Percentiles rank a stretch among this genome's conserved stretches.
Conservation (phyloP, 2,888 invertebrate genomes). For the Heliconius erato region DNA sequence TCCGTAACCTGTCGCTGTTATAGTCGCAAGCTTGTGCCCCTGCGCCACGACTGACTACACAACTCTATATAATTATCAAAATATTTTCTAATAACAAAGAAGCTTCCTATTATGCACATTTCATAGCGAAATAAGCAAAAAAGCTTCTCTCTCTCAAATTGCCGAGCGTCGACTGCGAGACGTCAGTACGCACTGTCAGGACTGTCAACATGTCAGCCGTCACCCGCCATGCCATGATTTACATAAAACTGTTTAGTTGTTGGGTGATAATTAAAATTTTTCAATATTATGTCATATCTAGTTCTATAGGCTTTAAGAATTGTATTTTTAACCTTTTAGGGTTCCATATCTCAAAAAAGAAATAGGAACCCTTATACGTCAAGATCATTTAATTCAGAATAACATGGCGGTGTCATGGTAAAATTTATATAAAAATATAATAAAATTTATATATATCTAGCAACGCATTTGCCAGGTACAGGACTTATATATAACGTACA, state of each 20-base stretch:
- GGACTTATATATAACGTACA: too few species aligned
- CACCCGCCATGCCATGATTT: conserved; percentile 75
- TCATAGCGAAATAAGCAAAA: conserved; percentile 34
- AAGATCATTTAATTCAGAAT: too few species aligned
- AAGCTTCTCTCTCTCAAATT: conserved; percentile 36
- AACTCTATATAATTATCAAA: background rate
- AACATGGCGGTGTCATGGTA: too few species aligned
- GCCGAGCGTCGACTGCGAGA: conserved; percentile 44
- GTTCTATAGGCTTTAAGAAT: background rate
- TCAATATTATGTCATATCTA: background rate
- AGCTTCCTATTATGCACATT: conserved; percentile 9
- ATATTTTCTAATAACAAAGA: background rate
- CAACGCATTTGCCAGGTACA: too few species aligned
- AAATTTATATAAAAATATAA: too few species aligned
- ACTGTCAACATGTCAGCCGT: conserved; percentile 74
- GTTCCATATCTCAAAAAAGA: too few species aligned
- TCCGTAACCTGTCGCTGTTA: too few species aligned
- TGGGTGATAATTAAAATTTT: conserved; percentile 57
- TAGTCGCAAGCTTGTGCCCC: too few species aligned
- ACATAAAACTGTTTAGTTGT: conserved; percentile 54
- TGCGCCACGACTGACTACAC: too few species aligned
- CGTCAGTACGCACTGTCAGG: conserved; percentile 44
- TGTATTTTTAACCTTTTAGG: background rate
- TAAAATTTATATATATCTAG: too few species aligned
- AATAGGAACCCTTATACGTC: too few species aligned